These are phyloP conservation scores for Alligator mississippiensis DNA, from an alignment of 2,113 vertebrate species.

Conservation along the genomic window DNA sequence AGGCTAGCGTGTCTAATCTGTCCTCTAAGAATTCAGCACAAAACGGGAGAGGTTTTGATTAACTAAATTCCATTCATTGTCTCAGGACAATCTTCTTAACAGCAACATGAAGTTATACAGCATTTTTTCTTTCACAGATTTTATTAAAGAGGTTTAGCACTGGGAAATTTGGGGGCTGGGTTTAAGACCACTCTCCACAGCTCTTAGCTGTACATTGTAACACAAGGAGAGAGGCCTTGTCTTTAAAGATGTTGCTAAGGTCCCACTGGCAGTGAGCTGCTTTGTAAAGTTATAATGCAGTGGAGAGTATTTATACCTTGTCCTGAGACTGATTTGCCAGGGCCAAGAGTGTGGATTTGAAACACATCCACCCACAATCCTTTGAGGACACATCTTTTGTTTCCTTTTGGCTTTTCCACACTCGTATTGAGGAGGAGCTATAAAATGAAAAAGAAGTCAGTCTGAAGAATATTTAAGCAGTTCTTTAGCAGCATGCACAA, in stretches of 20 bases:
- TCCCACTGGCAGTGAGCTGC: not conserved
- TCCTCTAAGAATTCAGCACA: not conserved
- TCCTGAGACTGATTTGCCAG: constrained; percentile 95
- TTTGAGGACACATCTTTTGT: constrained; percentile 87
- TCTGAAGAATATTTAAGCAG: rapidly evolving
- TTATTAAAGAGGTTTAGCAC: not conserved
- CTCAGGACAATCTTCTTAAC: not conserved
- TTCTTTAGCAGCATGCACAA: not conserved
- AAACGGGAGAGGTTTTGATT: not conserved
- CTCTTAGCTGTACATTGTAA: not conserved
- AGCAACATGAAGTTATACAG: not conserved
- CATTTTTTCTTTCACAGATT: not conserved
- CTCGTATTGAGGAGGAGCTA: constrained; percentile 66
- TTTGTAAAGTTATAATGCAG: not conserved
- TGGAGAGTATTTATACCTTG: constrained; percentile 71
- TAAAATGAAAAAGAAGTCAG: not conserved
- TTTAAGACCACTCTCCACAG: not conserved
- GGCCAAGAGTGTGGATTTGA: constrained; percentile 92
- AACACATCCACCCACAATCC: constrained; percentile 93
- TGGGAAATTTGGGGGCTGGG: not conserved
- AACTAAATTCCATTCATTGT: not conserved
- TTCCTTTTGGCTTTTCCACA: constrained; percentile 85
- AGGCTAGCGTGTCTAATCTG: not conserved
- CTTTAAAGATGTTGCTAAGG: not conserved
- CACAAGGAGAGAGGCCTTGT: not conserved